A percentile compares a stretch with the other conserved stretches of the same genome.
phyloP scores from a whole-genome alignment of 2,113 vertebrate species.

The Rhizomys pruinosus region DNA sequence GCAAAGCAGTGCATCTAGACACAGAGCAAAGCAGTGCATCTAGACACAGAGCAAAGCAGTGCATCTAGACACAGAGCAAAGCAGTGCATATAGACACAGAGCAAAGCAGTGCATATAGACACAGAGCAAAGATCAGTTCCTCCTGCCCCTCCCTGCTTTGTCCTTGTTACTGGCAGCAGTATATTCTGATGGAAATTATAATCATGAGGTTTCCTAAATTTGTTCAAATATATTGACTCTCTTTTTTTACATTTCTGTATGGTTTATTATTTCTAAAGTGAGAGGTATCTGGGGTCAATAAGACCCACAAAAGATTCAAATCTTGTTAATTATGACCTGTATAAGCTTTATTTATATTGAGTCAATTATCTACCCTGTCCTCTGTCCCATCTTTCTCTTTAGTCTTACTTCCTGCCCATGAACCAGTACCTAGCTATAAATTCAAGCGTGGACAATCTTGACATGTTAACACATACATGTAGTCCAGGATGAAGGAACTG shows the following conservation, averaged over 20 bases:
- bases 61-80: no score
- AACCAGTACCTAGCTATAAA: neutral
- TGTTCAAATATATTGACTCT: neutral
- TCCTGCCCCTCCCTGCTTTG: neutral
- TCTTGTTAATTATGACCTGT: neutral
- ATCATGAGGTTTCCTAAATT: neutral
- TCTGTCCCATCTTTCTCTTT: neutral
- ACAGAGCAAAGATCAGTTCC: no score
- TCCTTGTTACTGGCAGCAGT: neutral
- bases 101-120: no score
- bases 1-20: no score
- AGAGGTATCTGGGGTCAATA: neutral
- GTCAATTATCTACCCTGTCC: accelerated
- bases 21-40: no score
- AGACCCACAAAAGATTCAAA: neutral
- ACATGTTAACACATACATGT: neutral
- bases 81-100: no score
- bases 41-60: no score
- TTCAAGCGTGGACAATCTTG: neutral
- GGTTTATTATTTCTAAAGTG: neutral
- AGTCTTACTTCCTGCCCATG: neutral
- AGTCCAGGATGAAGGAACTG: neutral
- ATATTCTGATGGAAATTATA: neutral
- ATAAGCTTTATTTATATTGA: neutral
- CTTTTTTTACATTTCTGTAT: neutral